These are phyloP conservation scores for Eledone cirrhosa DNA, from an alignment of 2,888 invertebrate species.

Conservation along the genomic window DNA sequence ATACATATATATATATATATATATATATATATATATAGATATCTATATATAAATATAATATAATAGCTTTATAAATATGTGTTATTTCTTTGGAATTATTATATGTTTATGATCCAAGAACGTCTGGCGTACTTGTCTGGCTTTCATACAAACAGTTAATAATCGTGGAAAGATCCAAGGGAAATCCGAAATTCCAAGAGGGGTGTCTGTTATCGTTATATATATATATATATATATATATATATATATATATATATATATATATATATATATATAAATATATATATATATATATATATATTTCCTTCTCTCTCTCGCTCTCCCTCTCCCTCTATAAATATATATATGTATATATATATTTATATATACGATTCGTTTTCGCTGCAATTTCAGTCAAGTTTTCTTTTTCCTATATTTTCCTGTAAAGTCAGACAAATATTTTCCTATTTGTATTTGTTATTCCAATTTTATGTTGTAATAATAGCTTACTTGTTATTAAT, in stretches of 20 bases:
- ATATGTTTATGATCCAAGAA: background rate
- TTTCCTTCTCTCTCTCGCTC: no score
- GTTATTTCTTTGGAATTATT: background rate
- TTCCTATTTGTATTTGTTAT: no score
- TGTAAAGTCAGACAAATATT: no score
- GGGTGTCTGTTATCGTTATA: background rate
- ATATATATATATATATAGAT: background rate
- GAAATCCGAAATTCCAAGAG: no score
- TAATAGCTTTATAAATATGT: background rate
- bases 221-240: background rate
- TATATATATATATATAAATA: background rate
- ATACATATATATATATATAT: background rate
- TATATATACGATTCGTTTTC: background rate
- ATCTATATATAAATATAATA: background rate
- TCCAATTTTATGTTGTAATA: no score
- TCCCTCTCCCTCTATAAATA: no score
- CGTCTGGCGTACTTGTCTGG: background rate
- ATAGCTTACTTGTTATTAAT: no score
- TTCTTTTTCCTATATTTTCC: background rate
- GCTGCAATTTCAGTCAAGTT: background rate
- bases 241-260: background rate
- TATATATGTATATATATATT: background rate
- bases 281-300: background rate
- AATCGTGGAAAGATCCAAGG: no score
- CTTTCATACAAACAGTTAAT: no score